Conservation (phyloP, 2,888 invertebrate species). For the Trachelus tabidus region DNA sequence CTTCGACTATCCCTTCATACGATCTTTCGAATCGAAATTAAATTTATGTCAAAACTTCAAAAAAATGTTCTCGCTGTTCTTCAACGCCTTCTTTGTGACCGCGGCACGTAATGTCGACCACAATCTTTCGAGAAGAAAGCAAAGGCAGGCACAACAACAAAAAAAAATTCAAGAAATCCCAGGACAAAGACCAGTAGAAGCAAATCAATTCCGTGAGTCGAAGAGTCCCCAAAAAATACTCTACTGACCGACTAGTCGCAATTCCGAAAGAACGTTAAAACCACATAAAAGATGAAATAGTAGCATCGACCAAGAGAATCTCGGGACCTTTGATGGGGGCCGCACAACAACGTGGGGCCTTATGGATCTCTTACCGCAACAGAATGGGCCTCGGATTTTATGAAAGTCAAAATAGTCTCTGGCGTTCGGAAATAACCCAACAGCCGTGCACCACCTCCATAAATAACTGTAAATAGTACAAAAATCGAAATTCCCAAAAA, state of each 20-base stretch:
- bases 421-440: background rate
- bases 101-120: constrained; percentile 10
- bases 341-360: constrained; percentile 17
- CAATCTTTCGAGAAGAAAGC: constrained; percentile 5
- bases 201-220: background rate
- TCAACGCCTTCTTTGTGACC: background rate
- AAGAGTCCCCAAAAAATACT: background rate
- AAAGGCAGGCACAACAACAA: background rate
- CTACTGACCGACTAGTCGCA: constrained; percentile 10
- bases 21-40: background rate
- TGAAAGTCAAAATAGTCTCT: background rate
- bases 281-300: constrained; percentile 50
- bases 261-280: constrained; percentile 46
- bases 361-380: background rate
- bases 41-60: background rate
- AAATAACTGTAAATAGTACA: background rate
- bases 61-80: background rate
- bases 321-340: constrained; percentile 30
- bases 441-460: background rate
- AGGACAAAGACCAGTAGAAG: background rate
- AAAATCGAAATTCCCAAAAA: background rate
- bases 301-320: constrained; percentile 21
- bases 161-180: constrained; percentile 8
- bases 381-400: background rate
- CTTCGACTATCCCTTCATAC: background rate